These are phyloP conservation scores for Whitmania pigra DNA, from an alignment of 1,140 invertebrate genomes.

Conservation along the genomic window DNA sequence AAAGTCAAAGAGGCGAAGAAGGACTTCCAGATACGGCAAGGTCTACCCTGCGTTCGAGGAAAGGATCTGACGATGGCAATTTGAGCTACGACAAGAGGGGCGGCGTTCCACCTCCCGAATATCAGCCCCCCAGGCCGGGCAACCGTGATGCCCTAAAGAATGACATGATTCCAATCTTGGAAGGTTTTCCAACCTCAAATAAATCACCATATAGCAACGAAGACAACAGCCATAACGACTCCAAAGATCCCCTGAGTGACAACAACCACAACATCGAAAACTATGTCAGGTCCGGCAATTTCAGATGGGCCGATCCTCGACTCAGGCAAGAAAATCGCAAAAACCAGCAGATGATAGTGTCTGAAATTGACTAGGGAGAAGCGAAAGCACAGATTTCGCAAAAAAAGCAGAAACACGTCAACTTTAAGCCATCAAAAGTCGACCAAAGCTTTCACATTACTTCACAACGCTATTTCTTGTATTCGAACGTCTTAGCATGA, in stretches of 20 bases:
- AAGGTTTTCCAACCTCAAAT: conserved; percentile 5
- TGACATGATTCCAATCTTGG: background rate
- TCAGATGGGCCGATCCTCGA: background rate
- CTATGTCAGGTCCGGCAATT: background rate
- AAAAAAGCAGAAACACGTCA: too few relatives aligned
- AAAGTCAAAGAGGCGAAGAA: conserved; percentile 7
- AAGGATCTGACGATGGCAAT: background rate
- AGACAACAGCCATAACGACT: background rate
- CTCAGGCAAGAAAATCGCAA: background rate
- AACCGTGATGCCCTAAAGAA: background rate
- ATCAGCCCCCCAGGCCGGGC: background rate
- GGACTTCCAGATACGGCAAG: background rate
- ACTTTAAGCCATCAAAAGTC: too few relatives aligned
- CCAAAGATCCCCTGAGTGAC: background rate
- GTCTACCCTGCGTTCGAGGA: background rate
- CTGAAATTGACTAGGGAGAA: background rate
- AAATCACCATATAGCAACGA: background rate
- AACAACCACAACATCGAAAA: background rate
- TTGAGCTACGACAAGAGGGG: background rate
- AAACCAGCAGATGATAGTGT: conserved; percentile 12
- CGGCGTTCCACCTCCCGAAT: background rate
- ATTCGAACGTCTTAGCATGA: too few relatives aligned
- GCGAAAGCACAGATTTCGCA: too few relatives aligned
- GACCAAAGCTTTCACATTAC: too few relatives aligned
- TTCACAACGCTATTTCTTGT: too few relatives aligned